phyloP scores from a whole-genome alignment of 2,113 vertebrate genomes.

The Scopus umbretta region DNA sequence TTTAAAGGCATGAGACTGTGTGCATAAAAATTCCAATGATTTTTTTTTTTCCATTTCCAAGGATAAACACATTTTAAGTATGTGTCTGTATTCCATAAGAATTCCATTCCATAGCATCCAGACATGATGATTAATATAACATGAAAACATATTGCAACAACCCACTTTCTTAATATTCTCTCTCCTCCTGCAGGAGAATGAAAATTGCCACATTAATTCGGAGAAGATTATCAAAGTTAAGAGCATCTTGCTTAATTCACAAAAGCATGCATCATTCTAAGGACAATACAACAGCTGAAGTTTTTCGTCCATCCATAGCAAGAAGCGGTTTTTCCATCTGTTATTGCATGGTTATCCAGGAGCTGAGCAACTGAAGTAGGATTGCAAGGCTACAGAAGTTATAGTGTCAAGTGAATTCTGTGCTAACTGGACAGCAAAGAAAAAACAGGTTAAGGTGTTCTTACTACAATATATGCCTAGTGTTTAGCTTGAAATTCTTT shows the following conservation, averaged over 20 bases:
- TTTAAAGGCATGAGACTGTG: background rate
- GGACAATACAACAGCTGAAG: background rate
- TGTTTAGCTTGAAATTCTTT: background rate
- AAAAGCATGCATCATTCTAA: background rate
- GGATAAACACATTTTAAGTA: background rate
- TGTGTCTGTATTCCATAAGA: background rate
- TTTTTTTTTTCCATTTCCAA: background rate
- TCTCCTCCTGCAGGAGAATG: background rate
- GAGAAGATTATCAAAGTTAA: background rate
- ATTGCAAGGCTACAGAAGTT: background rate
- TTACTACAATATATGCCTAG: background rate
- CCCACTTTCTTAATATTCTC: background rate
- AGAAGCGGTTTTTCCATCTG: background rate
- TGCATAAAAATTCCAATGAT: background rate
- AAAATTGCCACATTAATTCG: background rate
- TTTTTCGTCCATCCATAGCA: background rate
- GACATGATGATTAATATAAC: background rate
- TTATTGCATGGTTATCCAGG: background rate
- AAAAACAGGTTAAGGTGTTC: background rate
- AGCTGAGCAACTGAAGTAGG: background rate
- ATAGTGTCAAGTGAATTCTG: background rate
- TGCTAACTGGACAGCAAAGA: background rate
- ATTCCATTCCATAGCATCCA: background rate
- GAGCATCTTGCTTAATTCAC: background rate
- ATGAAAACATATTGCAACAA: background rate